Evolutionary conservation across 35 echinoderm and acorn worm species (phyloP), one percentile per base, ranked within the genome.

Genomic region (Acanthaster planci): DNA sequence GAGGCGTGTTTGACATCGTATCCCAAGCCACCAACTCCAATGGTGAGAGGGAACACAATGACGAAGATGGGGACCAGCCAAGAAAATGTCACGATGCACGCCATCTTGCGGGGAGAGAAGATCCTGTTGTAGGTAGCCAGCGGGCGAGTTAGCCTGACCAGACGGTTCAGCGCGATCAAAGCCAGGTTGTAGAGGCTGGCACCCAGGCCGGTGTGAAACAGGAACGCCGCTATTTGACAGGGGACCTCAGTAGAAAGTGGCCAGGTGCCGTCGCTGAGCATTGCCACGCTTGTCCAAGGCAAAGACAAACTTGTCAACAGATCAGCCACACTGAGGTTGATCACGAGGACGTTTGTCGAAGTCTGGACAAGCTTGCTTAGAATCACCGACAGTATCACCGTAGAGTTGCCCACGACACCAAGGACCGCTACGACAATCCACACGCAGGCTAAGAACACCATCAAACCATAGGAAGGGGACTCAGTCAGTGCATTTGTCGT

Each of bases 141-240:
- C 0, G 57, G 89, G 35, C 78, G 77, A 2, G 87, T 94, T 51
- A 94, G 79, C 47, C 88, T 64, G 14, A 89, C 47, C 12, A 89
- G 80, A 23, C 90, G 78, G 37, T 88, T 88, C 12, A 88, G 35
- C 5, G 85, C 52, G 34, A 89, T 89, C 7, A 80, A 83, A n/a
- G 82, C 92, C 29, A 94, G 78, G 18, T 79, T 90, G 50, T 82
- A 94, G 40, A 90, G 81, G 81, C 92, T 94, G n/a, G 81, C 82
- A n/a, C 92, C 92, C 29, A 80, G 80, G 36, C 82, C 78, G 19
- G 82, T 51, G 37, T 86, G 84, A 27, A 84, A 82, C 23, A 84
- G 77, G 5, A 72, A 87, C 17, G 81, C 88, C 19, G 82, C 87
- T 26, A 93, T 60, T 57, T 31, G 81, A 56, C 91, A 93, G 39